Conservation (phyloP, 2,888 invertebrate species). For the Diarsia brunnea region DNA sequence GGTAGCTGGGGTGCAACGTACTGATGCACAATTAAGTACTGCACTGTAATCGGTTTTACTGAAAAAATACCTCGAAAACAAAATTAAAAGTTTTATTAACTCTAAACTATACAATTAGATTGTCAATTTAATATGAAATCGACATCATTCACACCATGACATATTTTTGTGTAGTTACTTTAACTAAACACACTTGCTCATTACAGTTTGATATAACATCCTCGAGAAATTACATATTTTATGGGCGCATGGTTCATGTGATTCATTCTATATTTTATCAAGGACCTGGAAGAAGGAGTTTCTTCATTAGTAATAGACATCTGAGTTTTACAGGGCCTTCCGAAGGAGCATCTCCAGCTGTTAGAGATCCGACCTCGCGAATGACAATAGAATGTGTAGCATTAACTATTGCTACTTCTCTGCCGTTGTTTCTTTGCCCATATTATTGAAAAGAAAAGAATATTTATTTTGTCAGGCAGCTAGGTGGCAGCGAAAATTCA, state of each 20-base stretch:
- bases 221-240: not conserved
- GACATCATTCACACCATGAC: no score
- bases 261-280: not conserved
- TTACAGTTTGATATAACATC: not conserved
- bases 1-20: no score
- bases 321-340: not conserved
- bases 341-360: conserved; percentile 1
- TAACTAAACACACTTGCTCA: not conserved
- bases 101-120: no score
- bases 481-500: no score
- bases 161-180: no score
- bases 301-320: not conserved
- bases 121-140: no score
- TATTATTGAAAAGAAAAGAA: no score
- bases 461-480: no score
- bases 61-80: no score
- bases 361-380: not conserved
- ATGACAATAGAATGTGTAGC: not conserved
- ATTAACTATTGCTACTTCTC: not conserved
- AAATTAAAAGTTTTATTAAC: no score
- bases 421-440: not conserved
- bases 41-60: no score
- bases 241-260: not conserved
- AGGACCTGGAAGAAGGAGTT: not conserved
- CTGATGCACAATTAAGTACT: no score